Evolutionary conservation across 2,113 vertebrate species (phyloP), one percentile per base, ranked within the genome.

Genomic region (Chascanopsetta lugubris): DNA sequence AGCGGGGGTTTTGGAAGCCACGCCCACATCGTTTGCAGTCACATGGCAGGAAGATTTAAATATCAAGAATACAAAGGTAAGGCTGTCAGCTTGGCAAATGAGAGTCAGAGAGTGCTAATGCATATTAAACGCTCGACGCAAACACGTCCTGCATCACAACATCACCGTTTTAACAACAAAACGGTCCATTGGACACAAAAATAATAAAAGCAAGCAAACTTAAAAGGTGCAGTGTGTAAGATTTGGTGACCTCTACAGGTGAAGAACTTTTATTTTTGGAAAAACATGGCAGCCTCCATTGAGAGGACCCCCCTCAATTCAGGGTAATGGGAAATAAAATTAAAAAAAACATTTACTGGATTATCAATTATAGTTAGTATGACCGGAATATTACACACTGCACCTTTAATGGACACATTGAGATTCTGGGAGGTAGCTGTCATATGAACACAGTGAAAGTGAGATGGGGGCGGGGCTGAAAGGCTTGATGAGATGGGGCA

Each of bases 21-120:
- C 75, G 67, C 62, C 65, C 66, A 71, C 75, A 83, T 73, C 78
- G 84, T 80, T 80, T 72, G 46, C 57, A 54, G 79, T 69, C 77
- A 61, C 59, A 54, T 70, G 64, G 65, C 61, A 72, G 64, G 20
- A 13, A 60, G 61, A 83, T 75, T 67, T 62, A 80, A 72, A 71
- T 63, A 51, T 74, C 57, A 58, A 53, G 51, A 80, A 76, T 51
- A 69, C 68, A 70, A 66, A 70, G 57, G 76, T 82, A 72, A 79
- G 55, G 60, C 40, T 69, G 69, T 65, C 57, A 50, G 64, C 59
- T 74, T 69, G 47, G 62, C 12, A 64, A 51, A 55, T 75, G n/a
- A 64, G 24, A 22, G n/a, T 43, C 48, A 40, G 26, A 5, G 30
- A 26, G 32, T 56, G 29, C n/a, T 32, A 32, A 69, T 54, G 21